Evolutionary conservation across 2,888 invertebrate species (phyloP).

Genomic region (Herminia tarsipennalis): DNA sequence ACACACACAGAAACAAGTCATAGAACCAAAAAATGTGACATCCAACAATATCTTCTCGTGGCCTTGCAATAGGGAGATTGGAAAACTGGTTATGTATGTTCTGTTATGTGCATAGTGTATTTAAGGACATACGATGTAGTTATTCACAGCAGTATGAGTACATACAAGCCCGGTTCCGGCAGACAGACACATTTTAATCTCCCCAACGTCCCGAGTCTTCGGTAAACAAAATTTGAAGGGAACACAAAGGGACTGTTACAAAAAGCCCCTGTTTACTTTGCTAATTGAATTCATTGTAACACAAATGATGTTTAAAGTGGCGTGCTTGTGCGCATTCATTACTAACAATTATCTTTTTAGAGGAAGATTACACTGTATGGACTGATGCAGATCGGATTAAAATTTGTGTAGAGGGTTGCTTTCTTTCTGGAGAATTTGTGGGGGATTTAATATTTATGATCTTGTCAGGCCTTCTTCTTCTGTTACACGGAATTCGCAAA

Average conservation of each 20-base stretch:
- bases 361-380: slow-evolving; percentile 27
- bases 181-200: slow-evolving; percentile 48
- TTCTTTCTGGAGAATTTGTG: too few relatives aligned
- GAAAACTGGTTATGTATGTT: too few relatives aligned
- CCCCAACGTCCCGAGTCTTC: slow-evolving; percentile 35
- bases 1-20: too few relatives aligned
- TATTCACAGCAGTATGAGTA: not conserved
- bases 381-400: slow-evolving; percentile 32
- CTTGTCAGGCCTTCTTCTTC: too few relatives aligned
- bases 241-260: slow-evolving; percentile 53
- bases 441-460: too few relatives aligned
- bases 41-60: too few relatives aligned
- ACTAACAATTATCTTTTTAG: slow-evolving; percentile 52
- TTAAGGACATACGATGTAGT: not conserved
- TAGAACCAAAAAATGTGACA: too few relatives aligned
- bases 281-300: slow-evolving; percentile 83
- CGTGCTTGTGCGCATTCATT: slow-evolving; percentile 59
- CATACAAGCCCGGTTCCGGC: slow-evolving; percentile 6
- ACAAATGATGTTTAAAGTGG: slow-evolving; percentile 73
- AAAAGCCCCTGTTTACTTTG: slow-evolving; percentile 72
- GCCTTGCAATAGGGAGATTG: too few relatives aligned
- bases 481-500: too few relatives aligned
- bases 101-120: not conserved
- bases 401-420: slow-evolving; percentile 10
- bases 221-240: slow-evolving; percentile 65